A percentile compares a stretch with the other conserved stretches of the same genome.
phyloP scores from a whole-genome alignment of 2,113 vertebrate genomes.

The Alosa alosa region DNA sequence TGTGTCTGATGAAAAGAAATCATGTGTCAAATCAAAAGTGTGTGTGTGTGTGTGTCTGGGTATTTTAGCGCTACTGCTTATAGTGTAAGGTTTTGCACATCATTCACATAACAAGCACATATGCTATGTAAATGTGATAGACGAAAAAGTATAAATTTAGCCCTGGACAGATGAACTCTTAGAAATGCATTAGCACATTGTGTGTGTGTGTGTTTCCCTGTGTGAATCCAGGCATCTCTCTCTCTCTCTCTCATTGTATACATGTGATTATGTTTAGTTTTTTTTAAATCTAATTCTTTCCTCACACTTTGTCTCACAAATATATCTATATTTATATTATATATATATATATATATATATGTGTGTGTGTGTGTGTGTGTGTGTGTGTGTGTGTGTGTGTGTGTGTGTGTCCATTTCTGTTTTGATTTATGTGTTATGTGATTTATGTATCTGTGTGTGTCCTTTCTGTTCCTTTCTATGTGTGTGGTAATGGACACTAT shows the following conservation, averaged over 20 bases:
- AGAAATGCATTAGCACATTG: background rate
- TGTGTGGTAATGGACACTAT: slow-evolving; percentile 38
- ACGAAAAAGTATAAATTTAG: background rate
- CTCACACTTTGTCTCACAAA: background rate
- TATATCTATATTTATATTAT: background rate
- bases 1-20: background rate
- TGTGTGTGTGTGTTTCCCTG: background rate
- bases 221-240: background rate
- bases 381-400: background rate
- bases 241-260: background rate
- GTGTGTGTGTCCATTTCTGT: slow-evolving; percentile 21
- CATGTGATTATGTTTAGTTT: background rate
- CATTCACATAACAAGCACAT: background rate
- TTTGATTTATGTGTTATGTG: slow-evolving; percentile 19
- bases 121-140: background rate
- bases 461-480: background rate
- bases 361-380: background rate
- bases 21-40: background rate
- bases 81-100: background rate
- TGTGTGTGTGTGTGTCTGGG: background rate
- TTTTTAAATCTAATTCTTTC: background rate
- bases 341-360: no score
- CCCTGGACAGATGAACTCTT: background rate
- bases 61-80: background rate
- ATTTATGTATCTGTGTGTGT: slow-evolving; percentile 12